Conservation (phyloP, 2,888 invertebrate genomes). For the Smittia aterrima region DNA sequence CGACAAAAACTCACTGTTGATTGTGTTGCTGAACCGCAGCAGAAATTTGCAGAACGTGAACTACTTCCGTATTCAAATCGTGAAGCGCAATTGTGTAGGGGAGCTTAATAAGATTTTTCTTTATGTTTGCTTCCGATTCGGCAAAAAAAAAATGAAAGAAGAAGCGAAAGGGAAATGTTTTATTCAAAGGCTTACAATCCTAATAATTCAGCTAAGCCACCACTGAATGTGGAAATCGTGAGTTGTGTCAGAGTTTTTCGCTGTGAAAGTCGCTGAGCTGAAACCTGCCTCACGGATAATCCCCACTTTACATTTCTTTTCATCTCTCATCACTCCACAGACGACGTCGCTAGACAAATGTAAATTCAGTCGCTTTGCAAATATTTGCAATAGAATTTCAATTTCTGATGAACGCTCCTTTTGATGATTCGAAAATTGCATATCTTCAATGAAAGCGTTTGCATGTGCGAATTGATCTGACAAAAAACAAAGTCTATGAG, state of each 20-base stretch:
- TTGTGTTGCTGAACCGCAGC: slow-evolving; percentile 13
- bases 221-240: neutral
- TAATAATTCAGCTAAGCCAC: slow-evolving; percentile 14
- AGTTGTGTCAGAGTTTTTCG: neutral
- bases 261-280: neutral
- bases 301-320: neutral
- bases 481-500: too few species aligned
- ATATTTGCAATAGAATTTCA: slow-evolving; percentile 35
- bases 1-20: slow-evolving; percentile 16
- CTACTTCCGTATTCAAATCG: slow-evolving; percentile 40
- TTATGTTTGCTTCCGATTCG: neutral
- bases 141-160: neutral
- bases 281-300: neutral
- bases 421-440: neutral
- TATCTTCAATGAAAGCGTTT: neutral
- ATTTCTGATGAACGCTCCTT: slow-evolving; percentile 9
- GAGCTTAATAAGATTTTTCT: slow-evolving; percentile 34
- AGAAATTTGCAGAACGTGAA: slow-evolving; percentile 27
- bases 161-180: slow-evolving; percentile 21
- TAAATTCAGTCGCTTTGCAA: slow-evolving; percentile 22
- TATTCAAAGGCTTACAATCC: slow-evolving; percentile 1
- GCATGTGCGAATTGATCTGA: too few species aligned
- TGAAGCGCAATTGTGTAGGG: slow-evolving; percentile 32
- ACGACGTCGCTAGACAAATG: slow-evolving; percentile 1
- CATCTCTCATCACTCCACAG: neutral